Base-by-base conservation (phyloP, 2,113 vertebrate species). In the Glareola pratincola region DNA sequence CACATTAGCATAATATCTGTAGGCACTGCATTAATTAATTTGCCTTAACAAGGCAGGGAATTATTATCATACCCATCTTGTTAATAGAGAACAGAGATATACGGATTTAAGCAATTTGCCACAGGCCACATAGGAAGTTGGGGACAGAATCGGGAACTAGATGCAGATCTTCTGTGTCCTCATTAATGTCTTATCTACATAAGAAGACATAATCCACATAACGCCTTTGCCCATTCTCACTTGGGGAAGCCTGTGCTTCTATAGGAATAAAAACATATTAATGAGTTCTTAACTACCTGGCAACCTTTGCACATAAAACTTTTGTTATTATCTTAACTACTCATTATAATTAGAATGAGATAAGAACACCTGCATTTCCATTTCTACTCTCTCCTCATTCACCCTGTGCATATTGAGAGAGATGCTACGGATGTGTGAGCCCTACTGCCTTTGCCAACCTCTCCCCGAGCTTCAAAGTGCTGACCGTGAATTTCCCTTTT, bases 41-140 rank as follows among this genome's bases (percentile, higher is more conserved):
- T 95, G 85, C 91, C 78, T 88, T 93, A 96, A 97, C 95, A 92
- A 97, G 94, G 84, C 87, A 93, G 74, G 92, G 93, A 96, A 95
- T 95, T 94, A 95, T 92, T 91, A 97, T 96, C 90, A 88, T 90
- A 90, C 75, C 94, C 95, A 95, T 97, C 89, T 93, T 93, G 93
- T 89, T 96, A 96, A 96, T 85, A 67, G 85, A 90, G 94, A 94
- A 96, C 81, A 95, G 93, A 79, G 84, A 91, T 76, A 97, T 10
- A 89, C 86, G 95, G 80, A 95, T 82, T 91, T 91, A 95, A 96
- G 89, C 80, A 94, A 94, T 96, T 96, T 97, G 95, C 94, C 96
- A 85, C 47, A 88, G 94, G 95, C 96, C 91, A 96, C 81, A 95
- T 59, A 92, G 63, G 93, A 97, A 97, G 95, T 27, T 82, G 47